phyloP scores from a whole-genome alignment of 1,140 invertebrate species.

The Dendrolimus kikuchii region DNA sequence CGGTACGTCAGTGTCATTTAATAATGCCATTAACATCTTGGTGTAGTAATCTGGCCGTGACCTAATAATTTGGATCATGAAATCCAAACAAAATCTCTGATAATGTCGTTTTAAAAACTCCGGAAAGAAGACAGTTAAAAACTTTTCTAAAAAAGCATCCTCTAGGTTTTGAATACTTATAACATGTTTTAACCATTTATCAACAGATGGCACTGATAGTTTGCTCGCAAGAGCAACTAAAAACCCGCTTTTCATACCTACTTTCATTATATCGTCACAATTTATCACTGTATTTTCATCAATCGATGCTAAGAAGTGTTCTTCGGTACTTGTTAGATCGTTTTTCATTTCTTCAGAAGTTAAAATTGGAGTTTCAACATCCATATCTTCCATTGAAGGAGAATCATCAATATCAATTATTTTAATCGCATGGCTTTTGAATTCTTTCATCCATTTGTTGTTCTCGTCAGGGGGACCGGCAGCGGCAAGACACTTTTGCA shows the following conservation, averaged over 20 bases:
- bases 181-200: slow-evolving; percentile 25
- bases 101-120: slow-evolving; percentile 25
- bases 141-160: slow-evolving; percentile 15
- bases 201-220: slow-evolving; percentile 13
- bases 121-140: slow-evolving; percentile 25
- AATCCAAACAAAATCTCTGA: slow-evolving; percentile 22
- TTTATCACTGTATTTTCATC: slow-evolving; percentile 12
- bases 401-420: slow-evolving; percentile 6
- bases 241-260: slow-evolving; percentile 16
- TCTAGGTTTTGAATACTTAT: slow-evolving; percentile 15
- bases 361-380: background rate
- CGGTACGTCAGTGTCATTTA: slow-evolving; percentile 23
- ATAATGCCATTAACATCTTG: slow-evolving; percentile 20
- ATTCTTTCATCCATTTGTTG: slow-evolving; percentile 20
- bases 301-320: slow-evolving; percentile 10
- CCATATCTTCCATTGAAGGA: background rate
- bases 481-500: slow-evolving; percentile 15
- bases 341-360: background rate
- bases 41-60: slow-evolving; percentile 16
- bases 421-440: slow-evolving; percentile 10
- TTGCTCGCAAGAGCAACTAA: slow-evolving; percentile 15
- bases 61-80: slow-evolving; percentile 24
- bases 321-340: slow-evolving; percentile 5
- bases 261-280: slow-evolving; percentile 17
- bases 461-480: slow-evolving; percentile 7